Percentiles rank a stretch among this genome's conserved stretches.
phyloP scores from a whole-genome alignment of 2,888 invertebrate species.

The Perithous albicinctus region DNA sequence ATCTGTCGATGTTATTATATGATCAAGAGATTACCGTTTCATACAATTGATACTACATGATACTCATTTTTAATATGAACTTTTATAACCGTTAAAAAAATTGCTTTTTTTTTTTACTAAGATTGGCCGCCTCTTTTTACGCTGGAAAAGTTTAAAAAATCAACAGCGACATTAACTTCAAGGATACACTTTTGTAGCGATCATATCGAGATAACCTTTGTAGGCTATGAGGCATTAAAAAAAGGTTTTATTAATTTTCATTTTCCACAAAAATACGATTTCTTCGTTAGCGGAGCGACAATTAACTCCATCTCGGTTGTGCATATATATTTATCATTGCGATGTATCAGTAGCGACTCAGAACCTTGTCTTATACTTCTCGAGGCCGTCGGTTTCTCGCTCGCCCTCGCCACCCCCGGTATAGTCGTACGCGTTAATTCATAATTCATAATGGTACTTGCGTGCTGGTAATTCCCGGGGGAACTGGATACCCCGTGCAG shows the following conservation, averaged over 20 bases:
- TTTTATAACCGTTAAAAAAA: too few species aligned
- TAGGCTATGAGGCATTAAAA: not conserved
- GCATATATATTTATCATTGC: not conserved
- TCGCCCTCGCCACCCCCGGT: slow-evolving; percentile 34
- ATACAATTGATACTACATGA: too few species aligned
- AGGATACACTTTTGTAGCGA: not conserved
- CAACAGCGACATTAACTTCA: not conserved
- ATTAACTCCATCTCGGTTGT: not conserved
- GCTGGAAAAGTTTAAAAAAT: not conserved
- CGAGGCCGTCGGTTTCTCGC: slow-evolving; percentile 53
- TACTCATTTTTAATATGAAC: too few species aligned
- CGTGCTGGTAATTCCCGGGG: slow-evolving; percentile 78
- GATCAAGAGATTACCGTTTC: too few species aligned
- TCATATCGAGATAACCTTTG: not conserved
- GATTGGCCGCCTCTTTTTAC: too few species aligned
- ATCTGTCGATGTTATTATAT: too few species aligned
- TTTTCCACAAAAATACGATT: not conserved
- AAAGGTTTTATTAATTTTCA: not conserved
- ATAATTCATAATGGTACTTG: slow-evolving; percentile 81
- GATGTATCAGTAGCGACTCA: not conserved
- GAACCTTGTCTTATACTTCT: slow-evolving; percentile 52
- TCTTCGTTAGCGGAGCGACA: not conserved
- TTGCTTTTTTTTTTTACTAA: too few species aligned
- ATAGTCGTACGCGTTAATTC: slow-evolving; percentile 76
- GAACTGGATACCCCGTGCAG: slow-evolving; percentile 61